Conservation (phyloP, 2,797 vertebrate genomes). For the Clarias pachynema region DNA sequence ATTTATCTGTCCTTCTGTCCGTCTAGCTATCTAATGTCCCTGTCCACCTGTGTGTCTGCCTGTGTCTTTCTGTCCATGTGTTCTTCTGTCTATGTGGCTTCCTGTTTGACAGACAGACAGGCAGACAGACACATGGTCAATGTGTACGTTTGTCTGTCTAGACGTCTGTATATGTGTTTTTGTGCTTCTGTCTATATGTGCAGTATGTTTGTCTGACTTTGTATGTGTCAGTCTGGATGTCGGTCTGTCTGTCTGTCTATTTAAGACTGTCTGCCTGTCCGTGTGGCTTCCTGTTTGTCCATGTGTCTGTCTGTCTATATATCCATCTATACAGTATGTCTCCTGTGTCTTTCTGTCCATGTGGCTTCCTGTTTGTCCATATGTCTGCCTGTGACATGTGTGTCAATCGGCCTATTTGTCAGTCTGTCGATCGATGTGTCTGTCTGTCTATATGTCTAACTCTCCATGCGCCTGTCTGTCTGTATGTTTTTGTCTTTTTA, state of each 20-base stretch:
- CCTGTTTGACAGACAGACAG: background rate
- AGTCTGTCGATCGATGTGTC: background rate
- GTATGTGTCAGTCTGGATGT: background rate
- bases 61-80: background rate
- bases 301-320: background rate
- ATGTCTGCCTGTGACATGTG: background rate
- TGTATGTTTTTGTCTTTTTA: background rate
- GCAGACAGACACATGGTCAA: background rate
- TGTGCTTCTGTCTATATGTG: background rate
- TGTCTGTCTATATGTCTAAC: background rate
- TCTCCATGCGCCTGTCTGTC: background rate
- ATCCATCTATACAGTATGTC: background rate
- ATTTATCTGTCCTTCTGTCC: background rate
- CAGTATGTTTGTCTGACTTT: too few relatives aligned
- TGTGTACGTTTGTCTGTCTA: background rate
- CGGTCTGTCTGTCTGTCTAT: background rate
- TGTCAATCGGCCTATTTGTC: background rate
- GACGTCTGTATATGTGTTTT: background rate
- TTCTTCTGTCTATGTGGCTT: background rate
- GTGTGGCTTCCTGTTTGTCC: background rate
- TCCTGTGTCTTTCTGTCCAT: background rate
- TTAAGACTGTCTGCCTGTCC: background rate
- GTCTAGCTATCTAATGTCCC: background rate
- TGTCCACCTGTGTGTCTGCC: background rate
- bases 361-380: background rate